Evolutionary conservation across 1,140 invertebrate genomes (phyloP), one percentile per base, ranked within the genome.

Genomic region (Paralvinella palmiformis): DNA sequence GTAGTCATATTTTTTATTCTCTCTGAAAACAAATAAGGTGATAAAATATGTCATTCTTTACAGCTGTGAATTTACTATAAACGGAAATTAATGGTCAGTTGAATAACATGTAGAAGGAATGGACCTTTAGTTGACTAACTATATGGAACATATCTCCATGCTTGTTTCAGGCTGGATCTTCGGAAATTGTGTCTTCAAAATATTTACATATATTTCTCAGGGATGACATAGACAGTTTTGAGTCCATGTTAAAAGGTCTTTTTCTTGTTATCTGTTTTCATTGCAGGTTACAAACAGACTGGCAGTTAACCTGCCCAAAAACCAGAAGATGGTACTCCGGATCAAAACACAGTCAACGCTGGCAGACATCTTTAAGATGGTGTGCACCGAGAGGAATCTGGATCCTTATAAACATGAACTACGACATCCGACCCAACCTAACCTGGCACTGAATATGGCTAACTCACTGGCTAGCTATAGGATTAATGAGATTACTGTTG

Each of bases 341-440:
- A 86, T 90, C 62, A 85, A 88, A 74, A 85, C 87, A 58, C 83
- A 86, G 76, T 85, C 85, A 60, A 79, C 84, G 48, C 75, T 91
- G 36, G 81, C 85, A 59, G 85, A 89, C 70, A 85, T 89, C 50
- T 82, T 91, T 66, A 79, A 83, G 29, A 85, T 88, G 74, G 87
- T 91, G 4, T 92, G 91, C 71, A 83, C 84, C n/a, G 90, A 92
- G 71, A 91, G 91, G 75, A 86, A 87, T 76, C 78, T 92, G 63
- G 89, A 91, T 75, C 81, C 84, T 15, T 74, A 82, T 27, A 88
- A 88, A 72, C 91, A 91, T 75, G 88, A 89, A 74, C 86, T 94
- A 59, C 83, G 89, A 64, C 88, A 90, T 83, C 89, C 90, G 79
- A 63, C 27, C 37, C 13, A 20, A 10, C 36, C 58, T n/a, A 45